These are phyloP conservation scores for Adoxophyes honmai DNA, from an alignment of 1,140 invertebrate genomes.

Conservation along the genomic window DNA sequence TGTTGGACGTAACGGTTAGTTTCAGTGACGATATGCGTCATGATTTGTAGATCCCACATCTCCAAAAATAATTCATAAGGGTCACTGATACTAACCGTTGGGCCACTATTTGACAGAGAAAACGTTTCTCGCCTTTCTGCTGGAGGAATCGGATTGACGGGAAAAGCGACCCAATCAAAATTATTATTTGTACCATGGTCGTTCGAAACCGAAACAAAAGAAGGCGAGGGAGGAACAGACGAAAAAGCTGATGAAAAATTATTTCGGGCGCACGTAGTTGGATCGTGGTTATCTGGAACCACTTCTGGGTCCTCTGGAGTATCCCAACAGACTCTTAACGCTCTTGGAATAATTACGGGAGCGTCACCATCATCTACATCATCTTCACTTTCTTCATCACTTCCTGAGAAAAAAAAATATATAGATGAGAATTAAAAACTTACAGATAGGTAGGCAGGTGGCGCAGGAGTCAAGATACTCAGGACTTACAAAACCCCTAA, in stretches of 20 bases:
- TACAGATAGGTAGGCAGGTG: too few relatives aligned
- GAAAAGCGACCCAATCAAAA: constrained; percentile 8
- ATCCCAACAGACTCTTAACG: too few relatives aligned
- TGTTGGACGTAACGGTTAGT: constrained; percentile 26
- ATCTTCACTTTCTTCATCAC: constrained; percentile 17
- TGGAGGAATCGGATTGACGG: constrained; percentile 20
- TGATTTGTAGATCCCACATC: constrained; percentile 20
- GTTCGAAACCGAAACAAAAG: too few relatives aligned
- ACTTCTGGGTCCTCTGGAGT: constrained; percentile 9
- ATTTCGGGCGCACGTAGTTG: too few relatives aligned
- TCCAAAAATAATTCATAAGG: constrained; percentile 26
- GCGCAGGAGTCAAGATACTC: too few relatives aligned
- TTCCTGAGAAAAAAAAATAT: too few relatives aligned
- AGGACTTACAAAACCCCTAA: too few relatives aligned
- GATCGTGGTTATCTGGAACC: background rate
- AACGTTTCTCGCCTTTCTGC: constrained; percentile 17
- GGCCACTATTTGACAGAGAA: constrained; percentile 17
- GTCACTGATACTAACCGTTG: constrained; percentile 18
- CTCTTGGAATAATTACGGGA: background rate
- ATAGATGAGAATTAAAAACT: too few relatives aligned
- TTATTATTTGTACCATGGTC: background rate
- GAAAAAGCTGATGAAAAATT: too few relatives aligned
- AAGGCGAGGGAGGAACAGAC: too few relatives aligned
- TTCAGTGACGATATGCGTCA: constrained; percentile 16
- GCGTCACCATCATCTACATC: constrained; percentile 17